Percentiles rank a stretch among this genome's conserved stretches.
Conservation (phyloP, 1,140 invertebrate species). For the Rhopalosiphum padi region DNA sequence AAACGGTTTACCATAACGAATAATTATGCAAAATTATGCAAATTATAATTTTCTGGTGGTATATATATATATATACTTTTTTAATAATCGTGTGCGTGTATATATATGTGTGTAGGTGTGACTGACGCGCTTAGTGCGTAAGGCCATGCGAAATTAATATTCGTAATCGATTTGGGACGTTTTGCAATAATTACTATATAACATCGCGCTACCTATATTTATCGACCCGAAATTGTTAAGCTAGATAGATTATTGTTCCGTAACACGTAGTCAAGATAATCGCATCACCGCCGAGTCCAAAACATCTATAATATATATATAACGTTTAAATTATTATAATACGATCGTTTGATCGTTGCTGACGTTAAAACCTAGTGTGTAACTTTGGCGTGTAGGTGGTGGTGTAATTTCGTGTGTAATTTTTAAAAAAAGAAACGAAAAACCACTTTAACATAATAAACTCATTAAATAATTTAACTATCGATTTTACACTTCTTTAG, state of each 20-base stretch:
- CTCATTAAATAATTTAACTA: neutral
- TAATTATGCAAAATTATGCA: constrained; percentile 44
- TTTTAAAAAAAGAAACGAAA: neutral
- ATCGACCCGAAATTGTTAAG: neutral
- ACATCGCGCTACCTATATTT: neutral
- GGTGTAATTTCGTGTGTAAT: neutral
- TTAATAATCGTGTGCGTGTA: neutral
- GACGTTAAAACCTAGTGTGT: neutral
- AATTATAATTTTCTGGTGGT: neutral
- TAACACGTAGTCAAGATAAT: neutral
- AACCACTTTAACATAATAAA: neutral
- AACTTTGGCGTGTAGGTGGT: neutral
- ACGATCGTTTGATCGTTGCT: neutral
- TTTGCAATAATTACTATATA: constrained; percentile 3
- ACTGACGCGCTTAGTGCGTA: neutral
- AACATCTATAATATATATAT: neutral
- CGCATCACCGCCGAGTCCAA: neutral
- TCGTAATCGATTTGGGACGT: constrained; percentile 18
- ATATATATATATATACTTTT: neutral
- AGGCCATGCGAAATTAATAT: constrained; percentile 12
- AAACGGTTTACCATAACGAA: neutral
- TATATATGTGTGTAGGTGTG: neutral
- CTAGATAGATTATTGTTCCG: neutral
- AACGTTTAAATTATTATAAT: neutral
- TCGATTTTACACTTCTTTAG: neutral